Percentiles rank a stretch among this genome's conserved stretches.
These are phyloP conservation scores for Mus spicilegus DNA, from an alignment of 2,113 vertebrate genomes.

Conservation along the genomic window DNA sequence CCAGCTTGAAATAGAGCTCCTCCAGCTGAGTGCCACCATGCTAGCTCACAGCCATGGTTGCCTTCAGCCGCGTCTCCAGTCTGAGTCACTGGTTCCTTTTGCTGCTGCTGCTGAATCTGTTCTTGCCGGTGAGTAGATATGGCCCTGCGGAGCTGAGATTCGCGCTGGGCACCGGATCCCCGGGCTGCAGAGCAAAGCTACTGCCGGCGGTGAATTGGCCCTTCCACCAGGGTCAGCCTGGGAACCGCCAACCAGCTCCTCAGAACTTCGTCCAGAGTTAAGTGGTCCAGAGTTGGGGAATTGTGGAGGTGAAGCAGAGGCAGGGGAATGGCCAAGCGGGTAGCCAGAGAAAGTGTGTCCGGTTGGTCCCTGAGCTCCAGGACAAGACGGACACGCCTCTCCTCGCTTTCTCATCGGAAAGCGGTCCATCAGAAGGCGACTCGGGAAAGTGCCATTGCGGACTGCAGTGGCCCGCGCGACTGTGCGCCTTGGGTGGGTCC, in stretches of 20 bases:
- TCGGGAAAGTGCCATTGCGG: too few relatives aligned
- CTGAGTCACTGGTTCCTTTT: background rate
- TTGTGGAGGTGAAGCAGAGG: background rate
- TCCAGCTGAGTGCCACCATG: too few relatives aligned
- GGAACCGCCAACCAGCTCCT: background rate
- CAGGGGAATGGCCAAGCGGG: background rate
- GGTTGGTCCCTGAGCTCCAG: background rate
- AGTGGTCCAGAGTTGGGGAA: background rate
- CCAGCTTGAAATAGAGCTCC: too few relatives aligned
- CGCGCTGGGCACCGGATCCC: background rate
- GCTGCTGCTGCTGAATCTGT: background rate
- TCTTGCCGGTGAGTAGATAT: background rate
- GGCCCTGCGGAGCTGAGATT: background rate
- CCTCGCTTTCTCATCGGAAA: background rate
- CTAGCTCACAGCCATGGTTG: background rate
- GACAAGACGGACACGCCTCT: background rate
- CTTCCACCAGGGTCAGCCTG: too few relatives aligned
- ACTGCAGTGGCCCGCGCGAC: too few relatives aligned
- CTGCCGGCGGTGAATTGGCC: background rate
- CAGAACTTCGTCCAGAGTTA: background rate
- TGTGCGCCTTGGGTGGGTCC: background rate
- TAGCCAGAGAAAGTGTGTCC: too few relatives aligned
- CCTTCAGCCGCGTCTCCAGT: rapidly evolving
- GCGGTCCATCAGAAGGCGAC: background rate
- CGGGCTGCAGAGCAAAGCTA: background rate